Base-by-base conservation (phyloP, 2,113 vertebrate species). In the Microtus ochrogaster region DNA sequence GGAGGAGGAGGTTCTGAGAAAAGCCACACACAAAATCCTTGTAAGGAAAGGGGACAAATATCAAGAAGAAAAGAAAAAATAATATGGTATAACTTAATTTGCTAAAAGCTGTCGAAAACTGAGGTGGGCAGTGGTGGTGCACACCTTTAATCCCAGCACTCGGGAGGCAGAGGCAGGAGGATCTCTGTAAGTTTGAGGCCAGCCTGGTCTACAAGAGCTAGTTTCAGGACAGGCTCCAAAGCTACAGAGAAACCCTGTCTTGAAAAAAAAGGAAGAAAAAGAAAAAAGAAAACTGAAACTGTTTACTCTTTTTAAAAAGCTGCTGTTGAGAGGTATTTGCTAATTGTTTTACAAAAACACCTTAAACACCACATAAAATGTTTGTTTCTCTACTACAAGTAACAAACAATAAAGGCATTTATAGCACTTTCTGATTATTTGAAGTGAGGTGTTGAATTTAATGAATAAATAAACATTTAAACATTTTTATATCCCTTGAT, bases 1-100 rank as follows among this genome's bases (percentile, higher is more conserved):
- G 63, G 92, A 95, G 87, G 30, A 97, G 49, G 73, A 79, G 28
- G 2, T 97, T 94, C 97, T 90, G 86, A 96, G 95, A 97, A 97
- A 97, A 97, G 39, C 90, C 90, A 93, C 84, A 93, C 78, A 92
- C 28, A 63, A 93, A 97, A 63, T 86, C 70, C 79, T 44, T 87
- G 9, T 83, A 39, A 26, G 49, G n/a, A 84, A 84, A 52, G 30
- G 55, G 9, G 90, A 93, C 49, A 87, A 47, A 55, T 61, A 84
- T 70, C 91, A 87, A 72, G 7, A 92, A 94, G n/a, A 73, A 83
- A 95, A 52, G 44, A 78, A 65, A 90, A 61, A 89, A 73, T 41
- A 92, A 93, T 74, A 83, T 89, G 12, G 2, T 58, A 70, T 81
- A 58, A 78, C 47, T 91, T 78, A 72, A 72, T 94, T 95, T 89